Percentiles rank a stretch among this genome's conserved stretches.
Evolutionary conservation across 2,113 vertebrate genomes (phyloP).

Genomic region (Empidonax traillii): DNA sequence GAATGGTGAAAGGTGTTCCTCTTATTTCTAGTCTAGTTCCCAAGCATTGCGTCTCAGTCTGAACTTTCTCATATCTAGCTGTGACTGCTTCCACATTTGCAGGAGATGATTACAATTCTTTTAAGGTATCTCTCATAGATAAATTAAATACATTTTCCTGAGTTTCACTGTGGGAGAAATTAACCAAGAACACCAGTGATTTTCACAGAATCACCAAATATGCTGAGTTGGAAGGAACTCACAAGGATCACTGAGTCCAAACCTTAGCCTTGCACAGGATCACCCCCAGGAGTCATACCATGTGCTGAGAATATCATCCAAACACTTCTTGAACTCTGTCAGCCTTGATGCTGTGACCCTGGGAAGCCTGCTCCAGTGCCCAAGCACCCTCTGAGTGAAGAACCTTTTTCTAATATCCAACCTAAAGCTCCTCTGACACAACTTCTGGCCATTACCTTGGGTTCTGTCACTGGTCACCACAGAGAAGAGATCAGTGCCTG

Average conservation of each 20-base stretch:
- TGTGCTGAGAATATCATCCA: background rate
- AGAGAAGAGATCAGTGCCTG: background rate
- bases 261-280: background rate
- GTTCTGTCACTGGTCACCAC: background rate
- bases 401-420: background rate
- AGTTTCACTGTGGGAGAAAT: background rate
- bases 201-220: background rate
- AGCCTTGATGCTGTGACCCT: background rate
- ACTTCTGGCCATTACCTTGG: background rate
- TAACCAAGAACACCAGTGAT: background rate
- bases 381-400: background rate
- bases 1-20: background rate
- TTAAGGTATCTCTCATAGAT: background rate
- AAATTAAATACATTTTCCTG: background rate
- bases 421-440: background rate
- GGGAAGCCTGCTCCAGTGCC: background rate
- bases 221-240: background rate
- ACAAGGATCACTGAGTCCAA: background rate
- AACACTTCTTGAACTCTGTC: background rate
- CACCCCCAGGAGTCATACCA: background rate
- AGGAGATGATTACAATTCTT: background rate
- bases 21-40: background rate
- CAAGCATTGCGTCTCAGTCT: background rate
- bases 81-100: background rate
- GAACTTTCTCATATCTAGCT: background rate